These are phyloP conservation scores for Melieria crassipennis DNA, from an alignment of 2,888 invertebrate species.

Conservation along the genomic window DNA sequence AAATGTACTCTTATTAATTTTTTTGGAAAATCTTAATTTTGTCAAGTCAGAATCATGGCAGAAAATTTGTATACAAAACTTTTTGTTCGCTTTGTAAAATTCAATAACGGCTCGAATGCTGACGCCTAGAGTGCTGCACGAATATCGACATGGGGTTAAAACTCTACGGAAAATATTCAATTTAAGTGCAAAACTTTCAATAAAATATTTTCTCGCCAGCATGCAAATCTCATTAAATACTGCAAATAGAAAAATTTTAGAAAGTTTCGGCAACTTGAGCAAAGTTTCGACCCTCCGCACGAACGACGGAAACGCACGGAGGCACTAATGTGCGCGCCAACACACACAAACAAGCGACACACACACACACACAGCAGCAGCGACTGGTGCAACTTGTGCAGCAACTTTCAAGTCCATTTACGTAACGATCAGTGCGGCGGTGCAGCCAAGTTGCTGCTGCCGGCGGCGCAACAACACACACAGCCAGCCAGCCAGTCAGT, in stretches of 20 bases:
- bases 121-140: too few species aligned
- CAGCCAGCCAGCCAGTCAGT: too few species aligned
- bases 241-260: slow-evolving; percentile 13
- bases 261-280: slow-evolving; percentile 14
- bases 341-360: neutral
- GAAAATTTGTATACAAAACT: too few species aligned
- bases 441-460: neutral
- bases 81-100: too few species aligned
- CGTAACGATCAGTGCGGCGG: slow-evolving; percentile 17
- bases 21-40: too few species aligned
- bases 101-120: too few species aligned
- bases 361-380: neutral
- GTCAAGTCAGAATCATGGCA: too few species aligned
- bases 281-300: slow-evolving; percentile 15
- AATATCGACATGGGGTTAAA: too few species aligned
- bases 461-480: too few species aligned
- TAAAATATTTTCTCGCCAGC: slow-evolving; percentile 23
- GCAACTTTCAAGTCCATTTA: slow-evolving; percentile 24
- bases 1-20: too few species aligned
- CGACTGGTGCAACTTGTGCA: neutral
- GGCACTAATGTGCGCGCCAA: slow-evolving; percentile 17
- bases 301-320: neutral
- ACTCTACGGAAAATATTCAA: slow-evolving; percentile 19
- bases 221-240: slow-evolving; percentile 27
- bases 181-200: slow-evolving; percentile 25